phyloP scores from a whole-genome alignment of 2,888 invertebrate genomes.

The Eupithecia subumbrata region DNA sequence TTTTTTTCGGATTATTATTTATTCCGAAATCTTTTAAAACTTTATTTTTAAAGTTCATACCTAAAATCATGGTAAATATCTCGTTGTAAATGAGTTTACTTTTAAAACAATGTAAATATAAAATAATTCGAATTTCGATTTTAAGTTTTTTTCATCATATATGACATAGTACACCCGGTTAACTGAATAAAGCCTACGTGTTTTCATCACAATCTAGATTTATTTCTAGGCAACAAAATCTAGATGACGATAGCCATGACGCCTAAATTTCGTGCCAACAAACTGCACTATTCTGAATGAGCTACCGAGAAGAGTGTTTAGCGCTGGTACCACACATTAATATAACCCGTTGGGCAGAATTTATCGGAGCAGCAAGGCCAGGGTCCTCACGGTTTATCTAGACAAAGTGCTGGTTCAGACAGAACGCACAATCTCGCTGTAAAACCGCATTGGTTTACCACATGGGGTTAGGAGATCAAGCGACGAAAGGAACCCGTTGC shows the following conservation, averaged over 20 bases:
- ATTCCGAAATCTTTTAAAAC: no score
- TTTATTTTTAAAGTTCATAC: no score
- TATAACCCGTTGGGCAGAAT: conserved; percentile 44
- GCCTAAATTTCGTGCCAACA: neutral
- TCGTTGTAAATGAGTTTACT: no score
- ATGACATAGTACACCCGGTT: neutral
- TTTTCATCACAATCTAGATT: neutral
- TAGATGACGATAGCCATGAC: neutral
- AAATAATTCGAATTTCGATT: neutral
- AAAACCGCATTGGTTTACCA: conserved; percentile 2
- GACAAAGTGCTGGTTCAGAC: conserved; percentile 2
- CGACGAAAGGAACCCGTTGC: neutral
- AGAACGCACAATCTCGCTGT: neutral
- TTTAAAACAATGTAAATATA: neutral
- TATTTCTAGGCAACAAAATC: neutral
- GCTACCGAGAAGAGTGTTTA: conserved; percentile 30
- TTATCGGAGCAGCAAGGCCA: conserved; percentile 45
- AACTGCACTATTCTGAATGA: neutral
- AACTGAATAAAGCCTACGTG: neutral
- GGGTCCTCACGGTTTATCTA: neutral
- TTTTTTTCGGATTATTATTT: no score
- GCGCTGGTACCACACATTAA: conserved; percentile 44
- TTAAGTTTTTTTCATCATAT: neutral
- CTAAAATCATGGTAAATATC: no score
- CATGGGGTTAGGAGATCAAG: neutral